phyloP scores from a whole-genome alignment of 1,140 invertebrate genomes.

The Dinoponera quadriceps region DNA sequence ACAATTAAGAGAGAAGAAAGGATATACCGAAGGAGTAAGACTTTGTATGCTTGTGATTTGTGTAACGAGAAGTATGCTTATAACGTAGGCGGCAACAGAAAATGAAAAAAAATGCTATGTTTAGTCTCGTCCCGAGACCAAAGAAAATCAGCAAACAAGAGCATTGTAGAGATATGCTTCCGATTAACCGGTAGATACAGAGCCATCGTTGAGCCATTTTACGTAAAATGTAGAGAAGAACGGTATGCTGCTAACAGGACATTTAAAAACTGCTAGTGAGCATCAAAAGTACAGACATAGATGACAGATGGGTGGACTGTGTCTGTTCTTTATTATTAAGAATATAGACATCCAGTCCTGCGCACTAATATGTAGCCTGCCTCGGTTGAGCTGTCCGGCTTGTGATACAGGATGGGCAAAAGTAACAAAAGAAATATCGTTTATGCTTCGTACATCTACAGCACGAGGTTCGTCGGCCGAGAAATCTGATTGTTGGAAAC shows the following conservation, averaged over 20 bases:
- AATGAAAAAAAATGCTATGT: slow-evolving; percentile 81
- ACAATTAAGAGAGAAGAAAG: slow-evolving; percentile 52
- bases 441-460: not conserved
- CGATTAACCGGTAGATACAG: slow-evolving; percentile 65
- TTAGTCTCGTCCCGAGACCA: slow-evolving; percentile 82
- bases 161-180: slow-evolving; percentile 77
- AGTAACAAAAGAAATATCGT: slow-evolving; percentile 31
- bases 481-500: not conserved
- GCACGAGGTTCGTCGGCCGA: not conserved
- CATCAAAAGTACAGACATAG: slow-evolving; percentile 67
- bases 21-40: slow-evolving; percentile 42
- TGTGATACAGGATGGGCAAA: slow-evolving; percentile 49
- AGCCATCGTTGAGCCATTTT: slow-evolving; percentile 54
- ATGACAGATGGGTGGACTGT: slow-evolving; percentile 79
- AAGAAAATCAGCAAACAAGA: slow-evolving; percentile 79
- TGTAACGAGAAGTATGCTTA: slow-evolving; percentile 69
- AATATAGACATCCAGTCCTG: slow-evolving; percentile 84
- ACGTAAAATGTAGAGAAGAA: slow-evolving; percentile 68
- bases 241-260: slow-evolving; percentile 44
- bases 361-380: slow-evolving; percentile 47
- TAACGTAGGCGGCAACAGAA: slow-evolving; percentile 67
- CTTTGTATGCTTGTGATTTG: slow-evolving; percentile 30
- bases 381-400: slow-evolving; percentile 55
- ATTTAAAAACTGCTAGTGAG: slow-evolving; percentile 5
- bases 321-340: slow-evolving; percentile 83